These are phyloP conservation scores for Chanos chanos DNA, from an alignment of 2,797 vertebrate genomes.

Conservation along the genomic window DNA sequence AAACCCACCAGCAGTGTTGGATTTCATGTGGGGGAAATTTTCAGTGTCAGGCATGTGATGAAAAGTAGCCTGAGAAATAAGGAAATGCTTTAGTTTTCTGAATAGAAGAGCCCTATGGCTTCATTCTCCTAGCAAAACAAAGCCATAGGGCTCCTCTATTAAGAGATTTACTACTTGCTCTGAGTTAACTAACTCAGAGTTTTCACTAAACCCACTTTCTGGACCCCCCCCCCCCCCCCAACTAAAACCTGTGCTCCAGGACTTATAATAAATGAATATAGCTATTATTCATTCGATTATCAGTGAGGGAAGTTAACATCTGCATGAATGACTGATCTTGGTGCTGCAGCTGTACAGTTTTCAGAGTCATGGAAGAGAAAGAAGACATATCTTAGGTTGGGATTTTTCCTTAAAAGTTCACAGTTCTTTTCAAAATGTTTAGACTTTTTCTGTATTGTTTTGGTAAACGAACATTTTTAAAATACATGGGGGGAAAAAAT, in stretches of 20 bases:
- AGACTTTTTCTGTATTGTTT: constrained; percentile 34
- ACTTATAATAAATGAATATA: too few species aligned
- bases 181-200: too few species aligned
- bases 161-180: too few species aligned
- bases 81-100: constrained; percentile 15
- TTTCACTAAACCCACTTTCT: too few species aligned
- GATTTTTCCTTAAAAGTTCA: neutral
- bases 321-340: constrained; percentile 29
- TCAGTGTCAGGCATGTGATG: constrained; percentile 22
- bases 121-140: too few species aligned
- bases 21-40: too few species aligned
- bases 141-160: too few species aligned
- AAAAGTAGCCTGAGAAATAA: constrained; percentile 26
- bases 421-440: constrained; percentile 2
- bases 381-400: constrained; percentile 38
- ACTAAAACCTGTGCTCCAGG: too few species aligned
- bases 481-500: constrained; percentile 10
- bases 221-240: too few species aligned
- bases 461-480: too few species aligned
- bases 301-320: constrained; percentile 42
- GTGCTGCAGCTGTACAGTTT: constrained; percentile 47
- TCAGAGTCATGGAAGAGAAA: constrained; percentile 37
- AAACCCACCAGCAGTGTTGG: neutral
- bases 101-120: too few species aligned
- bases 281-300: too few species aligned